phyloP scores from a whole-genome alignment of 2,113 vertebrate species.

The Morone saxatilis region DNA sequence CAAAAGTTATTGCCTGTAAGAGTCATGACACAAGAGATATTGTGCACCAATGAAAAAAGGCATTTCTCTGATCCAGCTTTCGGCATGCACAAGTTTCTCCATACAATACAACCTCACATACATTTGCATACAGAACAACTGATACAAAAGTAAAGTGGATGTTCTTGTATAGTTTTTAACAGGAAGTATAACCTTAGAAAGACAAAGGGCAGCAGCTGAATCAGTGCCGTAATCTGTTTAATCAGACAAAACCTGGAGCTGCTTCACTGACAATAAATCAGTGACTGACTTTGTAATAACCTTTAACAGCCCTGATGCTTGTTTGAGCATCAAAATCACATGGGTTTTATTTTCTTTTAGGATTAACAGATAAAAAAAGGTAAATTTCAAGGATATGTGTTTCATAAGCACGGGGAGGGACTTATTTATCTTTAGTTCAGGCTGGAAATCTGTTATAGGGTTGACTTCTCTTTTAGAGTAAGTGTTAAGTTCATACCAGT shows the following conservation, averaged over 20 bases:
- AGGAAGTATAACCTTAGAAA: background rate
- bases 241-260: slow-evolving; percentile 47
- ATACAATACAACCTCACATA: too few species aligned
- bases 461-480: slow-evolving; percentile 9
- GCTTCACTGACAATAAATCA: slow-evolving; percentile 42
- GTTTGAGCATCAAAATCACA: slow-evolving; percentile 23
- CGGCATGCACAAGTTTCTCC: background rate
- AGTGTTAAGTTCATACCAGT: background rate
- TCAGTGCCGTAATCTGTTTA: slow-evolving; percentile 37
- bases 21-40: slow-evolving; percentile 32
- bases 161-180: background rate
- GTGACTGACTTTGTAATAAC: slow-evolving; percentile 40
- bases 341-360: slow-evolving; percentile 27
- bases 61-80: slow-evolving; percentile 8
- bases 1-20: background rate
- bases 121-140: background rate
- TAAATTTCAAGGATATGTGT: slow-evolving; percentile 27
- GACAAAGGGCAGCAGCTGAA: background rate
- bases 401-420: background rate
- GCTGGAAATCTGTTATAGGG: slow-evolving; percentile 5
- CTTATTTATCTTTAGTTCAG: background rate
- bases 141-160: background rate
- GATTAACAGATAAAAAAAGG: slow-evolving; percentile 25
- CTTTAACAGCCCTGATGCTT: slow-evolving; percentile 27
- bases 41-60: background rate